Percentiles rank a stretch among this genome's conserved stretches.
phyloP scores from a whole-genome alignment of 2,888 invertebrate genomes.

The Drosophila cracens region DNA sequence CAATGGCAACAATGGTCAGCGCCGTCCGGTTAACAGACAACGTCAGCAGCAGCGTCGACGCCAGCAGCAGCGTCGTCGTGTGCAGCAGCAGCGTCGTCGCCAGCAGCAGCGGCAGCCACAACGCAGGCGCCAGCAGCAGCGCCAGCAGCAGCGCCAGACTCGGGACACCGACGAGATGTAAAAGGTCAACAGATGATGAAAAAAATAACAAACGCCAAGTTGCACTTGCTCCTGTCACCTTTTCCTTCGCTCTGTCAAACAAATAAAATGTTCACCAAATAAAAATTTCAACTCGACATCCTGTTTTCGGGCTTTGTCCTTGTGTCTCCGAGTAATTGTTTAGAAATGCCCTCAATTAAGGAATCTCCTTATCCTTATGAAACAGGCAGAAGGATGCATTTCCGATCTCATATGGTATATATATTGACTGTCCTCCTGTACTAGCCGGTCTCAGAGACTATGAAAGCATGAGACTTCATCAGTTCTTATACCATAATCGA shows the following conservation, averaged over 20 bases:
- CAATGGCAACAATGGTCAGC: slow-evolving; percentile 28
- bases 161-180: slow-evolving; percentile 31
- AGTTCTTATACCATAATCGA: neutral
- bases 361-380: too few species aligned
- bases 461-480: neutral
- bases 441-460: neutral
- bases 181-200: neutral
- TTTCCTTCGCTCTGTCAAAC: slow-evolving; percentile 1
- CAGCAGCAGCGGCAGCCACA: slow-evolving; percentile 33
- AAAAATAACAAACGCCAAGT: neutral
- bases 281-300: neutral
- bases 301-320: neutral
- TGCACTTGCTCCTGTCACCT: neutral
- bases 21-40: slow-evolving; percentile 40
- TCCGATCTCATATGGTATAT: neutral
- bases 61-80: slow-evolving; percentile 39
- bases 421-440: neutral
- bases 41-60: slow-evolving; percentile 48
- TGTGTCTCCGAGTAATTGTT: neutral
- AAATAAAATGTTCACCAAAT: slow-evolving; percentile 45
- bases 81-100: slow-evolving; percentile 33
- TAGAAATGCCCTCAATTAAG: neutral
- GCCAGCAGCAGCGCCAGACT: slow-evolving; percentile 32
- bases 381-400: neutral
- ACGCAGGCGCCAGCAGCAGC: slow-evolving; percentile 30